Evolutionary conservation across 2,888 invertebrate genomes (phyloP), one percentile per base, ranked within the genome.

Genomic region (Xanthorhoe designata): DNA sequence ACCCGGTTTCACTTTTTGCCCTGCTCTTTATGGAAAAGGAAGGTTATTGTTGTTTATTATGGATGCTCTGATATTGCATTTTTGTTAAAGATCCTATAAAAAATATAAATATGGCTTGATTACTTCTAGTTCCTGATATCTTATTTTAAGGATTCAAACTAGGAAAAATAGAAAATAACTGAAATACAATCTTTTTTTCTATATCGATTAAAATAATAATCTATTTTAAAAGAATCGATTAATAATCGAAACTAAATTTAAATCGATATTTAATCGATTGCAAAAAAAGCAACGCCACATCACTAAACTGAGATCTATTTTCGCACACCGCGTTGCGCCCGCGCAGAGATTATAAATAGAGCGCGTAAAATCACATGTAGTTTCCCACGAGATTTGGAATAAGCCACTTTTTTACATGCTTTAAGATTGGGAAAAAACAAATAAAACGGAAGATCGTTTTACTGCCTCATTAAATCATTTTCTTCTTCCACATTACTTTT

Each of bases 341-440:
- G 84, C 86, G 84, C 87, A 82, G 81, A 80, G 66, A 45, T 73
- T 89, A 90, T 83, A 85, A 87, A 90, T 90, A 90, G 86, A 78
- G 68, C 73, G 77, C 78, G 84, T 79, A 83, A 81, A 84, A 80
- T 85, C 83, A 84, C 81, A 80, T 83, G 57, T 61, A 57, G 54
- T 73, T 64, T 69, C 69, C 42, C 73, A 66, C 74, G 72, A 71
- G 72, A 75, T 72, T 62, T 74, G 45, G 49, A 63, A 18, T 66
- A 55, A 61, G 66, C 56, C 55, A 55, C 66, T 72, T 75, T 75
- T 74, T 57, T 55, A 29, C 38, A n/a, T 32, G 6, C 17, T 47
- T 47, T 17, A 0, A 17, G 17, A 47, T 17, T 15, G 15, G 3
- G 15, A 17, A 15, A 13, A 15, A 8, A 7, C 4, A 17, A 17